phyloP scores from a whole-genome alignment of 2,888 invertebrate species.

The Drosophila seclusa region DNA sequence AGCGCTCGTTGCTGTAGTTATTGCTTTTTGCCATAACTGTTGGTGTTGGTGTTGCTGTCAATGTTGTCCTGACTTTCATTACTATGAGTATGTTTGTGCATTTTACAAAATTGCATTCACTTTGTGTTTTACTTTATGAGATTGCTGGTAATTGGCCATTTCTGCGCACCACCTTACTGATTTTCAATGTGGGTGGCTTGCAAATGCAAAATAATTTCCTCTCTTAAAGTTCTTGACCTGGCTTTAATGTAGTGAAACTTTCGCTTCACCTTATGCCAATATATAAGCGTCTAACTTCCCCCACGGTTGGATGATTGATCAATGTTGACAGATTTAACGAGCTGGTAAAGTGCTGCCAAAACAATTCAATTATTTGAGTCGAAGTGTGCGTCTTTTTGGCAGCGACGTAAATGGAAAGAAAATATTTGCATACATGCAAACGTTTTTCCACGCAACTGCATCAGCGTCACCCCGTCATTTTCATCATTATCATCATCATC shows the following conservation, averaged over 20 bases:
- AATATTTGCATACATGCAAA: constrained; percentile 63
- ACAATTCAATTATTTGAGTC: constrained; percentile 73
- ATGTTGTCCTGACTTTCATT: constrained; percentile 2
- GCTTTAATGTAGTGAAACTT: constrained; percentile 30
- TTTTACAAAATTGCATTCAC: constrained; percentile 41
- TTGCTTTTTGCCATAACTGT: constrained; percentile 6
- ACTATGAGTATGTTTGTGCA: constrained; percentile 43
- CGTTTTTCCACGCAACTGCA: constrained; percentile 31
- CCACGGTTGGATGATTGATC: constrained; percentile 65
- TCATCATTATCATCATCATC: constrained; percentile 3
- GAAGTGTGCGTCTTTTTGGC: constrained; percentile 9
- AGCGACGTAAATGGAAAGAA: constrained; percentile 58
- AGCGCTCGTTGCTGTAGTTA: constrained; percentile 27
- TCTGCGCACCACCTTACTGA: constrained; percentile 6
- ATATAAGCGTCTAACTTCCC: neutral
- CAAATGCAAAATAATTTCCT: neutral
- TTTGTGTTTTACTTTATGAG: constrained; percentile 33
- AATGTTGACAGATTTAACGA: constrained; percentile 81
- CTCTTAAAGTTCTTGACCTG: neutral
- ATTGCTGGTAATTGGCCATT: constrained; percentile 27
- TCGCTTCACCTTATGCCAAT: constrained; percentile 4
- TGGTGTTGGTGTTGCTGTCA: neutral
- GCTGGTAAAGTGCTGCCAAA: constrained; percentile 78
- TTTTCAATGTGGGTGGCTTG: neutral
- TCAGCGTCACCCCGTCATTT: constrained; percentile 13